A percentile compares a stretch with the other conserved stretches of the same genome.
Evolutionary conservation across 2,113 vertebrate genomes (phyloP).

Genomic region (Pseudonaja textilis): DNA sequence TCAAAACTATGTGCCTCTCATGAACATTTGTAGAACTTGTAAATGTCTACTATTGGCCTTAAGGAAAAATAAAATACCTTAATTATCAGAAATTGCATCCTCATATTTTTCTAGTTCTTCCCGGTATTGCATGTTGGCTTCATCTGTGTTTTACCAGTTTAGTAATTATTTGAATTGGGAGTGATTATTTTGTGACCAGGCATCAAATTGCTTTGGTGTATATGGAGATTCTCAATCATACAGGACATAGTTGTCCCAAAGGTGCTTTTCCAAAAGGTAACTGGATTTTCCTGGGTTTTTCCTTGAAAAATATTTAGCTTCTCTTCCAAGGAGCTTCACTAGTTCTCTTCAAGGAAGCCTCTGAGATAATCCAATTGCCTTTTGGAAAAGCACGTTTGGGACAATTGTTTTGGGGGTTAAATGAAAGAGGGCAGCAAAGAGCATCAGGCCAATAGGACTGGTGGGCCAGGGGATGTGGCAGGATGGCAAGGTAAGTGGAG

Average conservation of each 20-base stretch:
- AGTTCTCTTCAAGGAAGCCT: background rate
- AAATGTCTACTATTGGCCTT: background rate
- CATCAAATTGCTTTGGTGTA: background rate
- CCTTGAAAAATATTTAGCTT: background rate
- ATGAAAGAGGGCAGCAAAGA: background rate
- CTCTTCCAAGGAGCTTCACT: background rate
- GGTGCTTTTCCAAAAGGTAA: background rate
- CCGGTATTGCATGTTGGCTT: background rate
- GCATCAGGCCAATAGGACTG: background rate
- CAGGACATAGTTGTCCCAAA: background rate
- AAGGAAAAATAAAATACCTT: background rate
- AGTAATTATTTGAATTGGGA: background rate
- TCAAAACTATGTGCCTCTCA: conserved; percentile 32
- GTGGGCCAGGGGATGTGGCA: background rate
- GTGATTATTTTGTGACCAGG: background rate
- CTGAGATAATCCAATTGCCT: background rate
- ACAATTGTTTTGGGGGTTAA: background rate
- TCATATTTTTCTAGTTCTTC: background rate
- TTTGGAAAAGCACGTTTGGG: background rate
- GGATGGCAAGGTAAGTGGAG: background rate
- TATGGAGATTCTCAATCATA: background rate
- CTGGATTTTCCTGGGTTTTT: background rate
- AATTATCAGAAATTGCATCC: background rate
- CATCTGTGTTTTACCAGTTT: background rate
- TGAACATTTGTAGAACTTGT: conserved; percentile 29